These are phyloP conservation scores for Erebia epiphron DNA, from an alignment of 2,888 invertebrate genomes.

Conservation along the genomic window DNA sequence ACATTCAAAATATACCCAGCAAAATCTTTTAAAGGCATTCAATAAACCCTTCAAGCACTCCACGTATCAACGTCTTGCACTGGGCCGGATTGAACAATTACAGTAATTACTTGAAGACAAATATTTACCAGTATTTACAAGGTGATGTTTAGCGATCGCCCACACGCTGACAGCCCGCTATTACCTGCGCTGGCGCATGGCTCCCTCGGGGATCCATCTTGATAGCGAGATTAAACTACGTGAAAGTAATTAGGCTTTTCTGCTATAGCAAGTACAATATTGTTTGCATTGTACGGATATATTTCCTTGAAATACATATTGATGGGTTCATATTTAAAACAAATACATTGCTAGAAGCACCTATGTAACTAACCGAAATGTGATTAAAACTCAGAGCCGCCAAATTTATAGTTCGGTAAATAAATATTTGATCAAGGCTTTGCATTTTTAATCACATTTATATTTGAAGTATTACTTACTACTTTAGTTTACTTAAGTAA, in stretches of 20 bases:
- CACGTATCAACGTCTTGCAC: conserved; percentile 41
- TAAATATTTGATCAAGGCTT: background rate
- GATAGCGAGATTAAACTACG: conserved; percentile 43
- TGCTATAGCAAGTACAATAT: conserved; percentile 32
- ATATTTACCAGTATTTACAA: conserved; percentile 74
- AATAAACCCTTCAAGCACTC: conserved; percentile 38
- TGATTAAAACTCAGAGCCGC: too few species aligned
- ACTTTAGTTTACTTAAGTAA: too few species aligned
- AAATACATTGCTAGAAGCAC: too few species aligned
- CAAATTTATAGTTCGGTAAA: background rate
- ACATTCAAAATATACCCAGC: conserved; percentile 14
- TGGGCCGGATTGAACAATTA: conserved; percentile 50
- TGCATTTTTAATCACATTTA: too few species aligned
- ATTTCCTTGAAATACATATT: too few species aligned
- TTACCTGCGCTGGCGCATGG: conserved; percentile 57
- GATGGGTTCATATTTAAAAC: too few species aligned
- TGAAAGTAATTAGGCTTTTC: conserved; percentile 43
- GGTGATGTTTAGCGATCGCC: conserved; percentile 71
- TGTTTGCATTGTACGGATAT: conserved; percentile 19
- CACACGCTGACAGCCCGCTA: conserved; percentile 70
- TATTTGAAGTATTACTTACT: too few species aligned
- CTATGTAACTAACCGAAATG: too few species aligned
- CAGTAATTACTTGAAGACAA: conserved; percentile 76
- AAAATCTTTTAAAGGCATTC: conserved; percentile 31
- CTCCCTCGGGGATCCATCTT: conserved; percentile 58